Conservation (phyloP, 2,888 invertebrate genomes). For the Patella caerulea region DNA sequence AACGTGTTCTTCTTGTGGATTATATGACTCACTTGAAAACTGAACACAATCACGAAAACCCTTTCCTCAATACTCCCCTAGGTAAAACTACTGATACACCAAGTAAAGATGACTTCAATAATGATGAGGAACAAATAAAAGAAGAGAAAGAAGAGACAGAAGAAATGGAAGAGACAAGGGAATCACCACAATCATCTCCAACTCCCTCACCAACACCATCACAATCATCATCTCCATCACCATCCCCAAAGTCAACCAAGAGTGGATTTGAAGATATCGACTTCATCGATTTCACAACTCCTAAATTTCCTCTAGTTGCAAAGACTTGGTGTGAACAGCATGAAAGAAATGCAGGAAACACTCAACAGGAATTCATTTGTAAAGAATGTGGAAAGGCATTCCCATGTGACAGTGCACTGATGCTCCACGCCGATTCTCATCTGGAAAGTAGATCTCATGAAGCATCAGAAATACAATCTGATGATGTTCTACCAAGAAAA, state of each 20-base stretch:
- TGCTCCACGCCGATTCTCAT: conserved; percentile 65
- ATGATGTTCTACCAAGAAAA: conserved; percentile 71
- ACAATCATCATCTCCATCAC: conserved; percentile 22
- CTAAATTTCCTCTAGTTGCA: conserved; percentile 85
- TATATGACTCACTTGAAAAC: conserved; percentile 1
- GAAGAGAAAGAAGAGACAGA: neutral
- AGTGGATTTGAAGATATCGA: conserved; percentile 75
- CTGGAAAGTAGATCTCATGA: conserved; percentile 27
- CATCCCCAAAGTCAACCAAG: conserved; percentile 28
- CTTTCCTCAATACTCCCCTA: neutral
- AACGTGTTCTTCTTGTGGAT: neutral
- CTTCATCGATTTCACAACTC: conserved; percentile 85
- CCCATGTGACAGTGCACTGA: conserved; percentile 67
- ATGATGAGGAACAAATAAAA: neutral
- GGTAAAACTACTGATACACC: neutral
- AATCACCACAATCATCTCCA: neutral
- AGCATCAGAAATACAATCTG: conserved; percentile 54
- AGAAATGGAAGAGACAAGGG: neutral
- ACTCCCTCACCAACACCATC: conserved; percentile 22
- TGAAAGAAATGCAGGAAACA: conserved; percentile 59
- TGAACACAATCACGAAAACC: neutral
- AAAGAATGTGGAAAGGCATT: conserved; percentile 67
- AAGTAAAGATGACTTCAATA: neutral
- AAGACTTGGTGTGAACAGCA: conserved; percentile 81
- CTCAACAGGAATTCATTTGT: conserved; percentile 67